A percentile compares a stretch with the other conserved stretches of the same genome.
Conservation (phyloP, 2,797 vertebrate species). For the Karalla daura region DNA sequence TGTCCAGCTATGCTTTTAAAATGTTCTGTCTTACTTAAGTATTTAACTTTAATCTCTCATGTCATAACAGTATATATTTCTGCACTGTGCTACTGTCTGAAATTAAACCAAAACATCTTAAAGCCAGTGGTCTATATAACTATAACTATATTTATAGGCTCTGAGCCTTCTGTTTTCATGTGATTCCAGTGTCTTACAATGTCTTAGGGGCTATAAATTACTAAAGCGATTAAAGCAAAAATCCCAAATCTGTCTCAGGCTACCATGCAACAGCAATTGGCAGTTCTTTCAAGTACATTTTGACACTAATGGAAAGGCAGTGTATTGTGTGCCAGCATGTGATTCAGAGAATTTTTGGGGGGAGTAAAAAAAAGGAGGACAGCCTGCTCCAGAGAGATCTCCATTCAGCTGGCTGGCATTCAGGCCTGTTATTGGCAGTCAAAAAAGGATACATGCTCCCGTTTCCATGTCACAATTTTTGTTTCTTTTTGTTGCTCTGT, state of each 20-base stretch:
- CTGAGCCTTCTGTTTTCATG: conserved; percentile 2
- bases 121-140: background rate
- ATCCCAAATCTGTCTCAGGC: conserved; percentile 17
- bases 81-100: background rate
- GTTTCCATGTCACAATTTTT: conserved; percentile 32
- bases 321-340: conserved; percentile 26
- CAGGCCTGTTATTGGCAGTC: conserved; percentile 51
- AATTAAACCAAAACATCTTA: background rate
- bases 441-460: conserved; percentile 48
- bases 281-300: conserved; percentile 14
- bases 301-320: conserved; percentile 25
- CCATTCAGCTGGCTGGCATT: conserved; percentile 42
- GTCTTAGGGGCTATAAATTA: conserved; percentile 2
- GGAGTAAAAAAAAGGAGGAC: conserved; percentile 44
- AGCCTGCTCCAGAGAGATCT: conserved; percentile 38
- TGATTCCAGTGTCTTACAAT: conserved; percentile 15
- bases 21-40: too few relatives aligned
- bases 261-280: conserved; percentile 13
- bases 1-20: too few relatives aligned
- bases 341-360: conserved; percentile 22
- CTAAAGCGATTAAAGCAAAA: conserved; percentile 23
- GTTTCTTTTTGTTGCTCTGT: conserved; percentile 13
- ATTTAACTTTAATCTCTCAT: too few relatives aligned
- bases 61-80: too few relatives aligned
- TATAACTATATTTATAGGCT: conserved; percentile 1